Base-by-base conservation (phyloP, 2,888 invertebrate genomes). In the Parapristionchus giblindavisi region DNA sequence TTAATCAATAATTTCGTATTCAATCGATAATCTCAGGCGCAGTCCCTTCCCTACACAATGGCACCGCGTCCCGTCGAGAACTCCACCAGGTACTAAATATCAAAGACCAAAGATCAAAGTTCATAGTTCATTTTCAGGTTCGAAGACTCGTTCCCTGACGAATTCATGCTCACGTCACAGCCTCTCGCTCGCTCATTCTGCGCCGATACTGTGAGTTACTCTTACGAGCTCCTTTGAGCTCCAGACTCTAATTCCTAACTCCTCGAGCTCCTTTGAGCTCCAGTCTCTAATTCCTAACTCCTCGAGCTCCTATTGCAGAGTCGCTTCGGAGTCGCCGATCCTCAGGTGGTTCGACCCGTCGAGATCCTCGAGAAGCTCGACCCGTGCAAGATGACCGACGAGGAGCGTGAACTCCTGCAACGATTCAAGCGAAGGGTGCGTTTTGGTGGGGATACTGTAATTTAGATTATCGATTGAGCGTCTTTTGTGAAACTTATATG, bases 391-490 rank as follows among this genome's bases (percentile, higher is more conserved):
- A 71, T 71, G 24, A 71, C 80, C 1, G 82, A 82, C 71, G 81
- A 81, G 51, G 77, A 79, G 61, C 77, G 82, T 21, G 81, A 81
- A 2, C 75, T 76, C 21, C 17, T 80, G 24, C 72, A 77, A 77
- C 68, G 80, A 38, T 73, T 78, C 58, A 80, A 79, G 75, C 48
- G 82, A 58, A 81, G 80, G 72, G 78, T 77, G 38, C 24, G 52
- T n/a, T 36, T 24, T 36, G 61, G 24, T 21, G 1, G 27, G 40
- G 61, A 27, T 27, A 56, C 61, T n/a, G 61, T 61, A 38, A 40
- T n/a, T 58, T 34, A 27, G 6, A 14, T 58, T 5, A 17, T 58
- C 21, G 36, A 17, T 8, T 11, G n/a, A 43, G 29, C 38, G 8
- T n/a, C n/a, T n/a, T n/a, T n/a, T n/a, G n/a, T n/a, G n/a, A n/a